Percentiles rank a stretch among this genome's conserved stretches.
phyloP scores from a whole-genome alignment of 2,113 vertebrate genomes.

The Maccullochella peelii region DNA sequence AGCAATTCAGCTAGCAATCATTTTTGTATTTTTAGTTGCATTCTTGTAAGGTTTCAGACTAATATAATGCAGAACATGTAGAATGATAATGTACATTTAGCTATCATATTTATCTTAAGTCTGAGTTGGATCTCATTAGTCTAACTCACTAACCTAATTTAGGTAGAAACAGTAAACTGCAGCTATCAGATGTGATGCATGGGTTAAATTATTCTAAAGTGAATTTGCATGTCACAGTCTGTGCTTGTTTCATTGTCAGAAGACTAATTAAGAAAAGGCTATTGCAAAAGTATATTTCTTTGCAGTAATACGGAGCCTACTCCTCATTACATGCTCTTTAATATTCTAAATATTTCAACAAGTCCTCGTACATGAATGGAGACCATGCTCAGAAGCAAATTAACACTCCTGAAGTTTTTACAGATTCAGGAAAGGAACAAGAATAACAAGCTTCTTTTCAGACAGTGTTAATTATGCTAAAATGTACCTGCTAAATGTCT shows the following conservation, averaged over 20 bases:
- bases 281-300: background rate
- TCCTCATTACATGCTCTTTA: background rate
- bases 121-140: conserved; percentile 19
- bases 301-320: background rate
- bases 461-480: conserved; percentile 1
- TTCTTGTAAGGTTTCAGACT: background rate
- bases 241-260: background rate
- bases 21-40: background rate
- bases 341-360: background rate
- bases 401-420: background rate
- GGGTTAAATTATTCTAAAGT: conserved; percentile 6
- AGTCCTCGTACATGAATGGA: conserved; percentile 2
- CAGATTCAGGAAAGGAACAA: background rate
- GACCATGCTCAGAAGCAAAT: background rate
- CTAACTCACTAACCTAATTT: conserved; percentile 26
- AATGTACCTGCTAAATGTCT: conserved; percentile 17
- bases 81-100: background rate
- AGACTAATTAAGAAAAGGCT: background rate
- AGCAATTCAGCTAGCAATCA: no score
- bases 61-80: background rate
- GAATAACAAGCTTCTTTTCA: background rate
- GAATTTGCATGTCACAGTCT: conserved; percentile 1
- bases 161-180: background rate
- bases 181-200: conserved; percentile 16
- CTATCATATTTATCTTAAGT: background rate